Evolutionary conservation across 2,797 vertebrate genomes (phyloP).

Genomic region (Falco cherrug): DNA sequence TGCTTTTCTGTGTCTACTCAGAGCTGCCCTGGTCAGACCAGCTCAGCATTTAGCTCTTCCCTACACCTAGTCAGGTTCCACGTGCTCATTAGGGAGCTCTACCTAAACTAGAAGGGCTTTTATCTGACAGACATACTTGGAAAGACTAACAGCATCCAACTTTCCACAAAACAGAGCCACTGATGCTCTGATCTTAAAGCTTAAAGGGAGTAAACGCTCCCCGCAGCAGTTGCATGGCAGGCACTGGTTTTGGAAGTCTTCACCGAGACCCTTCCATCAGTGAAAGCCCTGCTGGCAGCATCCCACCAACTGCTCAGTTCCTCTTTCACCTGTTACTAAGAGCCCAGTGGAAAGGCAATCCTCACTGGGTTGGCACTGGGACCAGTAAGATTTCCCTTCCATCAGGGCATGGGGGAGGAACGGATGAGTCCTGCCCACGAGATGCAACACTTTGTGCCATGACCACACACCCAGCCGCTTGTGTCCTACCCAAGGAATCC

Average conservation of each 20-base stretch:
- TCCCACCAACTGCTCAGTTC: background rate
- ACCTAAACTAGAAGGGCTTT: background rate
- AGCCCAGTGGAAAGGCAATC: background rate
- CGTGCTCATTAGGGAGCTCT: background rate
- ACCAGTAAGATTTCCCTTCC: background rate
- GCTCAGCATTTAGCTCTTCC: background rate
- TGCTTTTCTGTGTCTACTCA: background rate
- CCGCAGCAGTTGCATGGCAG: background rate
- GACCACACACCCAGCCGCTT: background rate
- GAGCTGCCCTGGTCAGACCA: background rate
- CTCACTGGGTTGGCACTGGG: background rate
- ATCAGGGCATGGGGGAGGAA: background rate
- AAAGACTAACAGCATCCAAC: background rate
- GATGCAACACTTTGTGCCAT: rapidly evolving
- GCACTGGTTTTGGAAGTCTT: background rate
- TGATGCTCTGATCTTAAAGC: background rate
- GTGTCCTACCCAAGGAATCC: background rate
- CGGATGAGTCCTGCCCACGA: rapidly evolving
- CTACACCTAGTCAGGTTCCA: background rate
- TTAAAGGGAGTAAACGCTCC: background rate
- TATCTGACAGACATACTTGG: background rate
- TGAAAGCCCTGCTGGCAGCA: background rate
- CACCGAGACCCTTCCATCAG: background rate
- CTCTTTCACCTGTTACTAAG: background rate
- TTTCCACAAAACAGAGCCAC: background rate